A percentile compares a stretch with the other conserved stretches of the same genome.
Evolutionary conservation across 2,888 invertebrate species (phyloP).

Genomic region (Acronicta leporina): DNA sequence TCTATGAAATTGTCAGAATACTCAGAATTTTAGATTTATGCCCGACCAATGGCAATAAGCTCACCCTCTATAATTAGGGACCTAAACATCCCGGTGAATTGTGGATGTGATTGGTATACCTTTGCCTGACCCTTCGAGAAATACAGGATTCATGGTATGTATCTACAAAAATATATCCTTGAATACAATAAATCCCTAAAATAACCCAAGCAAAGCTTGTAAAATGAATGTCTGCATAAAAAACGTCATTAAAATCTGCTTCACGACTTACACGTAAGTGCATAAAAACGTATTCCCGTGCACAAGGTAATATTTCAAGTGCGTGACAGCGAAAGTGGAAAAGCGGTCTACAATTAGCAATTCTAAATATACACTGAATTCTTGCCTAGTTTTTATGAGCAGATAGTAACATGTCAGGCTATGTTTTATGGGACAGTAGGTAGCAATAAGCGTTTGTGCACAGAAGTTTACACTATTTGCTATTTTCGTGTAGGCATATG

Average conservation of each 20-base stretch:
- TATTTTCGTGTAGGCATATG: slow-evolving; percentile 10
- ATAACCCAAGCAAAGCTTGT: too few species aligned
- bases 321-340: slow-evolving; percentile 49
- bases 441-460: slow-evolving; percentile 36
- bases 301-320: slow-evolving; percentile 43
- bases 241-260: slow-evolving; percentile 14
- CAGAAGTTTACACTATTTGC: slow-evolving; percentile 9
- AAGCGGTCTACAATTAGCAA: slow-evolving; percentile 58
- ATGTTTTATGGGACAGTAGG: slow-evolving; percentile 28
- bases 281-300: slow-evolving; percentile 33
- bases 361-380: slow-evolving; percentile 57
- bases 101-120: too few species aligned
- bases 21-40: too few species aligned
- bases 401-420: slow-evolving; percentile 41
- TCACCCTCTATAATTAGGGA: too few species aligned
- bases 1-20: too few species aligned
- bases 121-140: too few species aligned
- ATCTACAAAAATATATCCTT: too few species aligned
- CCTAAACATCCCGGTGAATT: too few species aligned
- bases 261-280: slow-evolving; percentile 19
- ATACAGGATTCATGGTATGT: too few species aligned
- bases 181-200: too few species aligned
- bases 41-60: too few species aligned
- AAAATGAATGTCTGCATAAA: neutral
- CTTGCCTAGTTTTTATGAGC: slow-evolving; percentile 51